phyloP scores from a whole-genome alignment of 2,113 vertebrate genomes.

The Myotis lucifugus region DNA sequence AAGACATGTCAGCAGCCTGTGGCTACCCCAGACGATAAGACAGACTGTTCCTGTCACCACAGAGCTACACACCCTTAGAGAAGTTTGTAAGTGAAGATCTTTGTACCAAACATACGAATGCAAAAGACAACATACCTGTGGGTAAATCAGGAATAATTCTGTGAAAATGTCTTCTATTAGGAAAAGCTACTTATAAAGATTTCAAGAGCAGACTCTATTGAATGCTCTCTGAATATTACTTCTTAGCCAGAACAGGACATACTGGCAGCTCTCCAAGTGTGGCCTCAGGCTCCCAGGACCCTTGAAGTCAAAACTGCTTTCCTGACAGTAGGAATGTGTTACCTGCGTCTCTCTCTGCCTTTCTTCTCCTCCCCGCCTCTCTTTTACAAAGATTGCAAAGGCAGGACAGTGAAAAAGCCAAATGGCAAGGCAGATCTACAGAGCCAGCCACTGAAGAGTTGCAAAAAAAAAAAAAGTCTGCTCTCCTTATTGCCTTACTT shows the following conservation, averaged over 20 bases:
- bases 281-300: background rate
- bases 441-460: background rate
- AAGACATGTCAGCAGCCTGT: background rate
- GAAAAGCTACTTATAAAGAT: background rate
- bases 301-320: background rate
- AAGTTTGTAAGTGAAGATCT: background rate
- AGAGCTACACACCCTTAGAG: background rate
- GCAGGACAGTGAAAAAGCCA: background rate
- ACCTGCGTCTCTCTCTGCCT: fast-evolving
- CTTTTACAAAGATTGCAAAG: too few relatives aligned
- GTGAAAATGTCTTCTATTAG: background rate
- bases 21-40: background rate
- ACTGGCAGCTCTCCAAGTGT: background rate
- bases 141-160: background rate
- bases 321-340: background rate
- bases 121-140: background rate
- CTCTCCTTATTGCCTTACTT: background rate
- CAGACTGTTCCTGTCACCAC: background rate
- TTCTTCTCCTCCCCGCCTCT: too few relatives aligned
- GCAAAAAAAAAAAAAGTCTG: background rate
- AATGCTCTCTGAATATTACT: background rate
- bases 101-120: background rate
- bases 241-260: background rate
- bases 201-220: background rate
- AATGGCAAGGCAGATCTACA: background rate